Conservation (phyloP, 2,888 invertebrate species). For the Autographa gamma region DNA sequence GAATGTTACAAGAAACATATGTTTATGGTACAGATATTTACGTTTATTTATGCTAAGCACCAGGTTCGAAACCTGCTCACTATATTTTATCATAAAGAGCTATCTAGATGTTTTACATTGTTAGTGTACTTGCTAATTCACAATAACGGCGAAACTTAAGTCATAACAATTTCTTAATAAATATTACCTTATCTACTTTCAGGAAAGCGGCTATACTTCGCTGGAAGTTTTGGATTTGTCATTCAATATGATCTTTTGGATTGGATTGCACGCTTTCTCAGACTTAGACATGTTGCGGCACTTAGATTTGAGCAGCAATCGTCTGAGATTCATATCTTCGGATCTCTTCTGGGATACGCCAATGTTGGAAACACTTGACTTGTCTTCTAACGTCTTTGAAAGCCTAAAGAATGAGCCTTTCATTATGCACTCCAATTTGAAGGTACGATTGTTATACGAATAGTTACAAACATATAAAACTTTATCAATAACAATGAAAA, state of each 20-base stretch:
- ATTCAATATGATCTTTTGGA: slow-evolving; percentile 90
- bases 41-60: too few relatives aligned
- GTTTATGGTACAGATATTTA: neutral
- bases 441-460: slow-evolving; percentile 79
- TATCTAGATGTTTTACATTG: too few relatives aligned
- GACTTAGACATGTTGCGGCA: slow-evolving; percentile 84
- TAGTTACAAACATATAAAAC: neutral
- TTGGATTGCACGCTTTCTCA: slow-evolving; percentile 90
- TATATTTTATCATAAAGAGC: too few relatives aligned
- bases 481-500: too few relatives aligned
- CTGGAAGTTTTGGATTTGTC: slow-evolving; percentile 87
- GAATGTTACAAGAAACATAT: too few relatives aligned
- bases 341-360: slow-evolving; percentile 89
- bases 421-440: slow-evolving; percentile 86
- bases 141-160: neutral
- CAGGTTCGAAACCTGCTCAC: too few relatives aligned
- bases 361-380: slow-evolving; percentile 86
- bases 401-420: slow-evolving; percentile 87
- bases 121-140: too few relatives aligned
- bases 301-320: slow-evolving; percentile 90
- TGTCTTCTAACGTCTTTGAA: slow-evolving; percentile 90
- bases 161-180: neutral
- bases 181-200: slow-evolving; percentile 58
- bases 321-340: slow-evolving; percentile 87
- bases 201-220: slow-evolving; percentile 85